Conservation (phyloP, 2,888 invertebrate genomes). For the Abrostola triplasia region DNA sequence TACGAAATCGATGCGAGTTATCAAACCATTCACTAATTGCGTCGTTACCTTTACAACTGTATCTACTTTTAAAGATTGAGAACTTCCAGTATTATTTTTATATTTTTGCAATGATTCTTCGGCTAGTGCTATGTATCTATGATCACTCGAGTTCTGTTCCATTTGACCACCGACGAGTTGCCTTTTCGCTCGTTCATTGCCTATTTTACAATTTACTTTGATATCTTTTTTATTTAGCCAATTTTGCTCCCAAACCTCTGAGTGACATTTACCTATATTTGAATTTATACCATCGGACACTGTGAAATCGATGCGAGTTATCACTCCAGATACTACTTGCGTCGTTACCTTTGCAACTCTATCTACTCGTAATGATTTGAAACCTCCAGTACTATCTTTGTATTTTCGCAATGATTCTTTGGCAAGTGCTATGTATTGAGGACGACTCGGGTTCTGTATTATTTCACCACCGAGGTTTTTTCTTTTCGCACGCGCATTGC, state of each 20-base stretch:
- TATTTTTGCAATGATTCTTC: conserved; percentile 18
- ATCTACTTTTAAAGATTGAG: conserved; percentile 33
- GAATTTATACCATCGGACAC: background rate
- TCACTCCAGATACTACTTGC: conserved; percentile 1
- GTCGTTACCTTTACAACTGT: conserved; percentile 45
- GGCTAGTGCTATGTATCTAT: conserved; percentile 5
- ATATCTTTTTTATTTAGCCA: conserved; percentile 42
- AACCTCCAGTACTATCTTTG: too few relatives aligned
- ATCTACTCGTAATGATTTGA: too few relatives aligned
- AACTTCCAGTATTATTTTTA: background rate
- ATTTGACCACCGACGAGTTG: background rate
- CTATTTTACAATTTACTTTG: conserved; percentile 43
- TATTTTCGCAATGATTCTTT: conserved; percentile 13
- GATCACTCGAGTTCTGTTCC: conserved; percentile 1
- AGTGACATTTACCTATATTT: background rate
- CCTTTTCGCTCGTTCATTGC: background rate
- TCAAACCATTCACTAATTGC: conserved; percentile 51
- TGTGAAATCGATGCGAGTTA: conserved; percentile 5
- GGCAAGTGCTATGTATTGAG: conserved; percentile 26
- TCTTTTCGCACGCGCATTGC: conserved; percentile 1
- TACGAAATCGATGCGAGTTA: conserved; percentile 44
- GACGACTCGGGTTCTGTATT: conserved; percentile 39
- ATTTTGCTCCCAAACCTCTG: conserved; percentile 41
- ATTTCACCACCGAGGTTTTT: too few relatives aligned
- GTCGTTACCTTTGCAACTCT: background rate